Evolutionary conservation across 2,888 invertebrate genomes (phyloP).

Genomic region (Frankliniella intonsa): DNA sequence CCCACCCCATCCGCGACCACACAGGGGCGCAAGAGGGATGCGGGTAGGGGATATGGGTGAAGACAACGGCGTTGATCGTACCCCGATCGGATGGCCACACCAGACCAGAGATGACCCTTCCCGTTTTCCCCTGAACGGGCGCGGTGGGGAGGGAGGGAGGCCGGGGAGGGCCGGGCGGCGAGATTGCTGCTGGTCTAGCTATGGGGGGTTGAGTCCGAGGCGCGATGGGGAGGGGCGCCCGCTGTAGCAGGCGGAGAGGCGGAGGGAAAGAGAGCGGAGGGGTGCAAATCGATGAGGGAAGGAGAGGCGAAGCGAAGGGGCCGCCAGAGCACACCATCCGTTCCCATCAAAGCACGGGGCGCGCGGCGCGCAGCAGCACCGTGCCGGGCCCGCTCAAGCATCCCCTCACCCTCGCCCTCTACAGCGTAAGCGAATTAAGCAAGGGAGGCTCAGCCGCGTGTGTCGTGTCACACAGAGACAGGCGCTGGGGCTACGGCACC

Average conservation of each 20-base stretch:
- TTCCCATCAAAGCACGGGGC: not conserved
- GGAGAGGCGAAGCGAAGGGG: not conserved
- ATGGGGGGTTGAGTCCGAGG: not conserved
- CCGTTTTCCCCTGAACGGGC: not conserved
- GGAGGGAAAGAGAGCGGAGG: not conserved
- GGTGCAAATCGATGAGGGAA: not conserved
- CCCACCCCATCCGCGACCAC: not conserved
- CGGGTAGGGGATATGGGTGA: not conserved
- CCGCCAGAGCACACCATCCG: not conserved
- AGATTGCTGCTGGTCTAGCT: not conserved
- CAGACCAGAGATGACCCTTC: not conserved
- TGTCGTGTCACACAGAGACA: not conserved
- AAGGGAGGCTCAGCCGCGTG: not conserved
- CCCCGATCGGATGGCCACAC: too few species aligned
- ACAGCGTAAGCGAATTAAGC: not conserved
- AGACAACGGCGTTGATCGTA: not conserved
- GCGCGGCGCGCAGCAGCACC: not conserved
- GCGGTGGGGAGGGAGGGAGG: not conserved
- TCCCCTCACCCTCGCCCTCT: not conserved
- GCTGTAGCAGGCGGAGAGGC: not conserved
- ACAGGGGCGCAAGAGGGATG: conserved; percentile 3
- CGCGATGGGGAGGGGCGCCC: not conserved
- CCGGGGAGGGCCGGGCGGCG: not conserved
- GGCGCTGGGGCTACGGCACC: too few species aligned
- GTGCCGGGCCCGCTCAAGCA: not conserved